Evolutionary conservation across 2,797 vertebrate species (phyloP).

Genomic region (Protosalanx chinensis): DNA sequence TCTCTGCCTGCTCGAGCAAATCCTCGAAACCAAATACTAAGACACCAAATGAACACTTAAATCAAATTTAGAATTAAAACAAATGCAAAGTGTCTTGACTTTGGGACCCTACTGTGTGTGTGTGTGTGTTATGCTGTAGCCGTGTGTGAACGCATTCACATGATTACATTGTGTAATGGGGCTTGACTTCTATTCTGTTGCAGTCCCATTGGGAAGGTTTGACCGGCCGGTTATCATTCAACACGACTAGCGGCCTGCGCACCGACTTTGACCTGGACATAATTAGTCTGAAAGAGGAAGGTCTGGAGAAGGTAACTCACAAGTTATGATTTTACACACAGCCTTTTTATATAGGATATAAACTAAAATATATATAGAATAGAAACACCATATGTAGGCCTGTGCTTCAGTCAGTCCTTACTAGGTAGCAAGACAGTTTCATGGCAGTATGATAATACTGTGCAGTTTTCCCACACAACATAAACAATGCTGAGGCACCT

Average conservation of each 20-base stretch:
- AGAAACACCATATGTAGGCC: not conserved
- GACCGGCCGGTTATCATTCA: conserved; percentile 94
- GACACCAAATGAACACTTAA: too few relatives aligned
- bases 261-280: conserved; percentile 98
- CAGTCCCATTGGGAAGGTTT: conserved; percentile 99
- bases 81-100: too few relatives aligned
- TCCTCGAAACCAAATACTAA: too few relatives aligned
- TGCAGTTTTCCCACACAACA: not conserved
- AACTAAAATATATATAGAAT: too few relatives aligned
- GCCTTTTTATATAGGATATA: not conserved
- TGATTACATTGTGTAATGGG: conserved; percentile 5
- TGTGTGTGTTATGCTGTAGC: conserved; percentile 39
- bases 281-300: conserved; percentile 93
- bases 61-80: too few relatives aligned
- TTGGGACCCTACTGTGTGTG: not conserved
- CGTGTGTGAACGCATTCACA: conserved; percentile 55
- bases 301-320: conserved; percentile 88
- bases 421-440: too few relatives aligned
- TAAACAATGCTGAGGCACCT: too few relatives aligned
- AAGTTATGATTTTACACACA: not conserved
- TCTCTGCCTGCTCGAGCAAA: too few relatives aligned
- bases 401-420: not conserved
- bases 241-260: conserved; percentile 90
- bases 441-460: not conserved
- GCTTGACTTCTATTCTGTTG: conserved; percentile 40